A percentile compares a stretch with the other conserved stretches of the same genome.
Conservation (phyloP, 2,797 vertebrate species). For the Ambastaia sidthimunki region DNA sequence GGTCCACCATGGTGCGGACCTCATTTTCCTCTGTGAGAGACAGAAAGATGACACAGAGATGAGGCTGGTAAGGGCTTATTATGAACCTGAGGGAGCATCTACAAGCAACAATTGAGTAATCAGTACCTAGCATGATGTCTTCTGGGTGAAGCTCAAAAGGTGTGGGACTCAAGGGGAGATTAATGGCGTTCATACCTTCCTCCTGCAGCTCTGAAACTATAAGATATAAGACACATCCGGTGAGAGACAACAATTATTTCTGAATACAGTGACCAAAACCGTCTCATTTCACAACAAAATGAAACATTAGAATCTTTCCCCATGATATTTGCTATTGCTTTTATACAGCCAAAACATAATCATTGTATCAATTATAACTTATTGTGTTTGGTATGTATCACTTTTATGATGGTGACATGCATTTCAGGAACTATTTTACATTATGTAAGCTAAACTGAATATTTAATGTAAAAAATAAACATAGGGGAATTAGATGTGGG, state of each 20-base stretch:
- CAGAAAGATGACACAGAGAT: not conserved
- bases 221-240: not conserved
- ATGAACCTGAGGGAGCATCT: slow-evolving; percentile 3
- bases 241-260: slow-evolving; percentile 24
- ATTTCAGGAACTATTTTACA: no score
- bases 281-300: not conserved
- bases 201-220: slow-evolving; percentile 98
- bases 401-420: no score
- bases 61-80: slow-evolving; percentile 12
- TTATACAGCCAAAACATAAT: not conserved
- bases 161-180: slow-evolving; percentile 95
- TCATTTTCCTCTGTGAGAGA: slow-evolving; percentile 92
- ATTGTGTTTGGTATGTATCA: not conserved
- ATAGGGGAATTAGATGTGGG: no score
- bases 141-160: slow-evolving; percentile 97
- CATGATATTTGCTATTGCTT: not conserved
- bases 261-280: slow-evolving; percentile 4
- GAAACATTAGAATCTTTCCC: not conserved
- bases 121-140: slow-evolving; percentile 95
- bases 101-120: slow-evolving; percentile 21
- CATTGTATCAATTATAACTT: not conserved
- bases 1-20: slow-evolving; percentile 96
- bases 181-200: slow-evolving; percentile 98
- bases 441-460: no score
- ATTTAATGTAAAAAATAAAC: no score